A percentile compares a stretch with the other conserved stretches of the same genome.
Conservation (phyloP, 2,797 vertebrate species). For the Arremon brunneinucha region DNA sequence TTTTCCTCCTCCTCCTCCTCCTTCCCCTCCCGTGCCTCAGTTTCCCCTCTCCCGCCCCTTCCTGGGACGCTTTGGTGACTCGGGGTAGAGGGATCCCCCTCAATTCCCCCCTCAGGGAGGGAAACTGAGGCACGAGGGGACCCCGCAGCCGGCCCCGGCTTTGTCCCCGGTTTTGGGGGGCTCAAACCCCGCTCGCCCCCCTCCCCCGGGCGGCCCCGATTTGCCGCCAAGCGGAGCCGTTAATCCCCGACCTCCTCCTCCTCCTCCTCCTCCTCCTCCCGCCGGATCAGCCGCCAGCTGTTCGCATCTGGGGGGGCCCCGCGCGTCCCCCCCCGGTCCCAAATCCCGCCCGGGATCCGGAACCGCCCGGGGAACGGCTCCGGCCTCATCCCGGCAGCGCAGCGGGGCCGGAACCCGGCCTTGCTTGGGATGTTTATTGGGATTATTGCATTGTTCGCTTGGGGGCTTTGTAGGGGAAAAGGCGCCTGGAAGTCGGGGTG, state of each 20-base stretch:
- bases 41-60: neutral
- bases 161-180: neutral
- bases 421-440: fast-evolving
- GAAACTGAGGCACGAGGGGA: neutral
- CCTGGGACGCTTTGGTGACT: too few species aligned
- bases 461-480: neutral
- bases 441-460: fast-evolving
- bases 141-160: fast-evolving
- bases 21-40: neutral
- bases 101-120: too few species aligned
- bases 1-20: fast-evolving
- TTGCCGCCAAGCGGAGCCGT: neutral
- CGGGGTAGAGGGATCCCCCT: neutral
- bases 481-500: neutral
- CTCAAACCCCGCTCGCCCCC: neutral
- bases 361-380: neutral
- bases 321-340: neutral
- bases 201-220: neutral
- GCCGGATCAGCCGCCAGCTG: neutral
- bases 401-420: fast-evolving
- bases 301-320: neutral
- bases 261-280: neutral
- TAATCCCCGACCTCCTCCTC: neutral
- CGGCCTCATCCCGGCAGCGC: fast-evolving
- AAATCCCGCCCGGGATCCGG: neutral